Percentiles rank a stretch among this genome's conserved stretches.
phyloP scores from a whole-genome alignment of 1,140 invertebrate species.

The Thereuonema tuberculata region DNA sequence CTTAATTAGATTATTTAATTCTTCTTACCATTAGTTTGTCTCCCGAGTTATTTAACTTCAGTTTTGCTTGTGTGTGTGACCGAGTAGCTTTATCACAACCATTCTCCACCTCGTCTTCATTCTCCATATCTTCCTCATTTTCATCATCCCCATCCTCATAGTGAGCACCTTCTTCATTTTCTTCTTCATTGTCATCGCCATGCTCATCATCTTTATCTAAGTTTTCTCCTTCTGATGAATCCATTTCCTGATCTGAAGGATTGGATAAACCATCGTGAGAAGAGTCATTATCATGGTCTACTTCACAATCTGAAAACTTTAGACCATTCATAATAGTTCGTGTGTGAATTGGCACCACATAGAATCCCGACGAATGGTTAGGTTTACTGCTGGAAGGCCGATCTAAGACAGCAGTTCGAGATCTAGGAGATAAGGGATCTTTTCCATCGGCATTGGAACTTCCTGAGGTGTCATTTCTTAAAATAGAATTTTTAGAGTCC shows the following conservation, averaged over 20 bases:
- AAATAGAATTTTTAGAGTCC: no score
- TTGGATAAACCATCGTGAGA: neutral
- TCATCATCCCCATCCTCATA: conserved; percentile 15
- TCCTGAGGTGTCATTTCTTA: no score
- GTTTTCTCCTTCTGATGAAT: neutral
- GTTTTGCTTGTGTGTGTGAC: no score
- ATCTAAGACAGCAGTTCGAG: neutral
- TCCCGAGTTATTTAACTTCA: no score
- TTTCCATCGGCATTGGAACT: no score
- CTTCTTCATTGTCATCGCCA: conserved; percentile 18
- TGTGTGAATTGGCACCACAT: neutral
- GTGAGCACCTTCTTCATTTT: conserved; percentile 18
- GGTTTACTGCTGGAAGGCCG: neutral
- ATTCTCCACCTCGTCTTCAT: conserved; percentile 7
- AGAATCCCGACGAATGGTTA: neutral
- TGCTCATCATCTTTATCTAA: conserved; percentile 15
- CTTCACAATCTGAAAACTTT: neutral
- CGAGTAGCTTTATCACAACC: neutral
- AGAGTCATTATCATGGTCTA: neutral
- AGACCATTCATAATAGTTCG: neutral
- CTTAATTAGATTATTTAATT: no score
- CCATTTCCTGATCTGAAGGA: neutral
- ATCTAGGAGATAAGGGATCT: neutral
- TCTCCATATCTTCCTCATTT: conserved; percentile 12
- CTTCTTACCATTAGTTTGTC: no score